These are phyloP conservation scores for Augochlora pura DNA, from an alignment of 1,140 invertebrate genomes.

Conservation along the genomic window DNA sequence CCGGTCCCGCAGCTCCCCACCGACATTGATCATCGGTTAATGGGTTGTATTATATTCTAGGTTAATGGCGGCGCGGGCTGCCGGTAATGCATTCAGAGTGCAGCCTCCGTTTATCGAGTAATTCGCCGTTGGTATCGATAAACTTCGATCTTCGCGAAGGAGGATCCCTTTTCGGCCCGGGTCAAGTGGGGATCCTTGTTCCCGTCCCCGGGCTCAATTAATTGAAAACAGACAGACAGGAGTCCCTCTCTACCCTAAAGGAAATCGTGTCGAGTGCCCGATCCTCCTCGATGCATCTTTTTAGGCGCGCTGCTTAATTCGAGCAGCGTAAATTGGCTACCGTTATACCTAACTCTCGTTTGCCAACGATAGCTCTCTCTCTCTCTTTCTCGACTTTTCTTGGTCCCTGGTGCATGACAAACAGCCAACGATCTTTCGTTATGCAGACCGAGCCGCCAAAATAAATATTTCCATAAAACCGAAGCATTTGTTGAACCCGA, in stretches of 20 bases:
- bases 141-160: background rate
- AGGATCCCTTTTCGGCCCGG: constrained; percentile 5
- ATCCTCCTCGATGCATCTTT: background rate
- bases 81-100: constrained; percentile 36
- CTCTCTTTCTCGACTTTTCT: too few species aligned
- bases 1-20: background rate
- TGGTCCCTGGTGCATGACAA: too few species aligned
- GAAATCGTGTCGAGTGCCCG: constrained; percentile 33
- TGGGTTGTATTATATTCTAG: constrained; percentile 42
- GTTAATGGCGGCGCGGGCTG: constrained; percentile 38
- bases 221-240: background rate
- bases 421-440: too few species aligned
- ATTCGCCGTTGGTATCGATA: constrained; percentile 12
- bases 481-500: too few species aligned
- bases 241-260: background rate
- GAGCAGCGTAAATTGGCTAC: background rate
- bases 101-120: constrained; percentile 18
- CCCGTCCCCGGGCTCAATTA: background rate
- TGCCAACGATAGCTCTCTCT: background rate
- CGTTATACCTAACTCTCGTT: background rate
- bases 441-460: too few species aligned
- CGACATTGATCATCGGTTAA: constrained; percentile 42
- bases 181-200: constrained; percentile 30
- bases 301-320: background rate
- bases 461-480: too few species aligned